Conservation (phyloP, 2,888 invertebrate species). For the Trissoscelio sp. region DNA sequence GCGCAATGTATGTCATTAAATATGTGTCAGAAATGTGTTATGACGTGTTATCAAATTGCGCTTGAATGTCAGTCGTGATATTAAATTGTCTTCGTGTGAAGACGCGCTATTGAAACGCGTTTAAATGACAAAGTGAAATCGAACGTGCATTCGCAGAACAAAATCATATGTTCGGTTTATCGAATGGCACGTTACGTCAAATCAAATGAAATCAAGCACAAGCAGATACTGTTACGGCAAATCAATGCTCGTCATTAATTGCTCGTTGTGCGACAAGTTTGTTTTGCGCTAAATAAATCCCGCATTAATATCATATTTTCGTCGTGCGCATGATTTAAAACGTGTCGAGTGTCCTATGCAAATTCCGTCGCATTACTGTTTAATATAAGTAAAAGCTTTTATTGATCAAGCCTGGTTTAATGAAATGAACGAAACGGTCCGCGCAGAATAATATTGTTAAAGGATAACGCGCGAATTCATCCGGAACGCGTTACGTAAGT, state of each 20-base stretch:
- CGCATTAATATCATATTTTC: not conserved
- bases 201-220: slow-evolving; percentile 9
- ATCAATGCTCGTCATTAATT: not conserved
- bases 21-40: slow-evolving; percentile 50
- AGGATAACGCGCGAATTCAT: slow-evolving; percentile 10
- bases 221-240: not conserved
- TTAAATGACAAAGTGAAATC: slow-evolving; percentile 50
- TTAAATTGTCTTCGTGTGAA: slow-evolving; percentile 50
- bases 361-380: slow-evolving; percentile 22
- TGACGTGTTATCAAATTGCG: slow-evolving; percentile 50
- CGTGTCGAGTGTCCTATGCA: not conserved
- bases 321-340: slow-evolving; percentile 7
- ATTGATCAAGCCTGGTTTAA: slow-evolving; percentile 38
- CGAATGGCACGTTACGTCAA: slow-evolving; percentile 12
- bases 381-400: slow-evolving; percentile 54
- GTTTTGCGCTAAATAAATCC: not conserved
- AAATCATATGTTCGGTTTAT: slow-evolving; percentile 29
- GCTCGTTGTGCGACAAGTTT: too few relatives aligned
- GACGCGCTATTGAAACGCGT: slow-evolving; percentile 35
- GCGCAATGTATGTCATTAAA: slow-evolving; percentile 41
- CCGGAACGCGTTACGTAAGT: slow-evolving; percentile 1
- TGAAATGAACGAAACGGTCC: slow-evolving; percentile 24
- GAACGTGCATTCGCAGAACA: slow-evolving; percentile 14
- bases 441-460: slow-evolving; percentile 15
- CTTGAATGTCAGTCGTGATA: slow-evolving; percentile 41